A percentile compares a stretch with the other conserved stretches of the same genome.
These are phyloP conservation scores for Halesus radiatus DNA, from an alignment of 1,140 invertebrate species.

Conservation along the genomic window DNA sequence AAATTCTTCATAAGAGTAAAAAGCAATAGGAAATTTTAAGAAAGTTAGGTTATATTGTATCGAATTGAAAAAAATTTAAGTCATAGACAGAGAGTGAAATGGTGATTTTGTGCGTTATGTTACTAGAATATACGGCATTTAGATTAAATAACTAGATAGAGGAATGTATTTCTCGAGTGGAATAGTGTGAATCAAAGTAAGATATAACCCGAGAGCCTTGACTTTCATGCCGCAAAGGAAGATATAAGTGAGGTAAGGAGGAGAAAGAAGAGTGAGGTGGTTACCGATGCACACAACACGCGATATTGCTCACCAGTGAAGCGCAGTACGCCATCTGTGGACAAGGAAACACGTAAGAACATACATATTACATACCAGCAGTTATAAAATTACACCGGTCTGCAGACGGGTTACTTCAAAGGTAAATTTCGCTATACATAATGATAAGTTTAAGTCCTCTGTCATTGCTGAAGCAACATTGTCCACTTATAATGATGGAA, in stretches of 20 bases:
- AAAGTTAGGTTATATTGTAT: too few relatives aligned
- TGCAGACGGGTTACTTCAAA: background rate
- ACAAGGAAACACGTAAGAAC: conserved; percentile 57
- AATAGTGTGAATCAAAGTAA: background rate
- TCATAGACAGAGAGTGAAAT: too few relatives aligned
- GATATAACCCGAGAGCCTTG: background rate
- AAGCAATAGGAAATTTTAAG: too few relatives aligned
- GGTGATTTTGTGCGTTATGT: too few relatives aligned
- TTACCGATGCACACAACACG: conserved; percentile 94
- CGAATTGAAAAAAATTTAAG: too few relatives aligned
- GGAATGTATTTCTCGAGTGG: background rate
- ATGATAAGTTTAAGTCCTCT: too few relatives aligned
- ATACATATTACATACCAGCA: background rate
- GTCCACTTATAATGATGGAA: too few relatives aligned
- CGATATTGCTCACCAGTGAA: conserved; percentile 92
- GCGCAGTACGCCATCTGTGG: conserved; percentile 88
- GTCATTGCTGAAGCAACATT: too few relatives aligned
- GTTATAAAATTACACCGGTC: background rate
- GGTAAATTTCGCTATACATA: too few relatives aligned
- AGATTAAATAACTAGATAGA: background rate
- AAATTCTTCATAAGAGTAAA: too few relatives aligned
- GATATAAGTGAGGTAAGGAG: conserved; percentile 58
- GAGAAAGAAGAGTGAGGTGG: conserved; percentile 72
- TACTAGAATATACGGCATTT: too few relatives aligned
- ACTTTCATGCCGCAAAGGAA: conserved; percentile 54